Base-by-base conservation (phyloP, 2,888 invertebrate species). In the Zonitis immaculata region DNA sequence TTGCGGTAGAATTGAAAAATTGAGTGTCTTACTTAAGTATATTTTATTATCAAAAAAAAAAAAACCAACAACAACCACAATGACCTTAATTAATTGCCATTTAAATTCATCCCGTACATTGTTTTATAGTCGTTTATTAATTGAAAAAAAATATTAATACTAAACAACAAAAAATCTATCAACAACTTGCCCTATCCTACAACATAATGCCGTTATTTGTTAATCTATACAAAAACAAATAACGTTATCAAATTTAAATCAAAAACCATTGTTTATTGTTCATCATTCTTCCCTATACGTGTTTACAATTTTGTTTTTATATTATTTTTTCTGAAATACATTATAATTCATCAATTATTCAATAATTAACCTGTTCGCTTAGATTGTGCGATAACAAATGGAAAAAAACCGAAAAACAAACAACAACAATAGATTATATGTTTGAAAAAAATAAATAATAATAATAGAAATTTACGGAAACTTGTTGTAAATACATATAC, bases 231-330 rank as follows among this genome's bases (percentile, higher is more conserved):
- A 20, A 45, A 45, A 45, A 45, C 45, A 45, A 45, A 28, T 30
- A 42, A 28, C 28, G n/a, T 28, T 45, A 45, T 45, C 45, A 28
- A 45, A 45, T 45, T 45, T 16, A 45, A 45, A 45, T 45, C 45
- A 45, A 45, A 39, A 20, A 45, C 26, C 45, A 45, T 45, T 45
- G 45, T 45, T 45, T 16, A 45, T 45, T 45, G 45, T 45, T 45
- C 45, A 26, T 16, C 20, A 16, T 14, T 30, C 45, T 45, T 45
- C 45, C 45, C 45, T 28, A 8, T 45, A 45, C 45, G 45, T 45
- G 45, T 28, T 45, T 45, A 30, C n/a, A 27, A 25, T 45, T 45
- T n/a, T n/a, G n/a, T n/a, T n/a, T n/a, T n/a, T n/a, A n/a, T n/a
- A n/a, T 44, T 26, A 11, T 26, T 18, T 39, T 18, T 39, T 39